Evolutionary conservation across 2,113 vertebrate genomes (phyloP).

Genomic region (Equus przewalskii): DNA sequence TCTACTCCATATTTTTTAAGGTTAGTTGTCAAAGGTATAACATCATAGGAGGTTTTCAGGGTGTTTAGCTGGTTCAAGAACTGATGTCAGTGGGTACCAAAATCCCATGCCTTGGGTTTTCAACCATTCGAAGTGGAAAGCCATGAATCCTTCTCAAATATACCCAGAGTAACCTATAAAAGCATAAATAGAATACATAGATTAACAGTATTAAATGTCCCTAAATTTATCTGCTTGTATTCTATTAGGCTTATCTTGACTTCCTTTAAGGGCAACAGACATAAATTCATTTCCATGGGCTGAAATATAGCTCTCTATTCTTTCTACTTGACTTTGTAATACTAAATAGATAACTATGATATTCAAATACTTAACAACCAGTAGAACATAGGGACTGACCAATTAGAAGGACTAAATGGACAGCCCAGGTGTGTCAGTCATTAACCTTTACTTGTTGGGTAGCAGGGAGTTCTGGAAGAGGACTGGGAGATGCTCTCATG

Average conservation of each 20-base stretch:
- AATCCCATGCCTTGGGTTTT: not conserved
- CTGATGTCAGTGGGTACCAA: not conserved
- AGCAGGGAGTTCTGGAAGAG: not conserved
- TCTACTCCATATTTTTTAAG: not conserved
- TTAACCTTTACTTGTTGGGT: not conserved
- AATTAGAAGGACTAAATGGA: not conserved
- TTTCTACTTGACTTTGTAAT: conserved; percentile 26
- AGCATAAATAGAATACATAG: not conserved
- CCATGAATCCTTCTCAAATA: not conserved
- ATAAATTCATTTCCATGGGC: not conserved
- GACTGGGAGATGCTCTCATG: not conserved
- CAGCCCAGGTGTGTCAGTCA: not conserved
- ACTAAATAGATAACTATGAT: not conserved
- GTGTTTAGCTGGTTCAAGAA: not conserved
- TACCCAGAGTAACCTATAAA: not conserved
- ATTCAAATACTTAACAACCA: conserved; percentile 12
- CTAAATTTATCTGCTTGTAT: not conserved
- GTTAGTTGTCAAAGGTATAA: not conserved
- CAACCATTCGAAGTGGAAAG: not conserved
- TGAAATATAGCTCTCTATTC: not conserved
- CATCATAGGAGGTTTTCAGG: not conserved
- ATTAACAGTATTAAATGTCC: not conserved
- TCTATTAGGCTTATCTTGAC: not conserved
- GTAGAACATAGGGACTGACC: not conserved
- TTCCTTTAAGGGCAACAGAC: not conserved